Evolutionary conservation across 2,888 invertebrate species (phyloP), one percentile per base, ranked within the genome.

Genomic region (Agrilus mali): DNA sequence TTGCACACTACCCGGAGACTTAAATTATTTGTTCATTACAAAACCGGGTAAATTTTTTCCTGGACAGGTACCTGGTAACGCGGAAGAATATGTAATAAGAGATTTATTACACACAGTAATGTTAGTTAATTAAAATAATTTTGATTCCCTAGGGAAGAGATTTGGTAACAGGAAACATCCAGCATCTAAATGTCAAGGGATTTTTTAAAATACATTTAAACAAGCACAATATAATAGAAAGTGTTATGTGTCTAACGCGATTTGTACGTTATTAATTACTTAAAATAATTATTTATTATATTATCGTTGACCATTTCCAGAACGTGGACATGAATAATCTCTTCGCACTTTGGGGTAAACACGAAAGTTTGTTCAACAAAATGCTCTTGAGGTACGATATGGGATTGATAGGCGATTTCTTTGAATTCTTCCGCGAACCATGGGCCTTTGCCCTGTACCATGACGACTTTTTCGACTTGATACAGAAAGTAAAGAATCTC

Each of bases 281-380:
- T n/a, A n/a, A n/a, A n/a, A n/a, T n/a, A n/a, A n/a, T n/a, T n/a
- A n/a, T n/a, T n/a, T n/a, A n/a, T 6, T 4, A 10, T 27, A 10
- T 10, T 27, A 4, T 12, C 17, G 1, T 20, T 7, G 16, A 38
- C 4, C 15, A 3, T 7, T 49, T 55, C 14, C 45, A 73, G 71
- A 54, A 60, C 3, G 73, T 80, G 49, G 66, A 71, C 2, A 55
- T 67, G 1, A 71, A 71, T 20, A 73, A 77, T 41, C 53, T 80
- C n/a, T 60, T 71, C 1, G 67, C 71, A 46, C 57, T 83, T 39
- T 81, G 76, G 53, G 81, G 80, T 1, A 72, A 77, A 43, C 82
- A 83, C 56, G 79, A 82, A 53, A 69, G 72, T 12, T 64, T 75
- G 55, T 69, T 82, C 48, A 77, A 82, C 60, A 75, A 77, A 51